A percentile compares a stretch with the other conserved stretches of the same genome.
Conservation (phyloP, 1,140 invertebrate genomes). For the Leguminivora glycinivorella region DNA sequence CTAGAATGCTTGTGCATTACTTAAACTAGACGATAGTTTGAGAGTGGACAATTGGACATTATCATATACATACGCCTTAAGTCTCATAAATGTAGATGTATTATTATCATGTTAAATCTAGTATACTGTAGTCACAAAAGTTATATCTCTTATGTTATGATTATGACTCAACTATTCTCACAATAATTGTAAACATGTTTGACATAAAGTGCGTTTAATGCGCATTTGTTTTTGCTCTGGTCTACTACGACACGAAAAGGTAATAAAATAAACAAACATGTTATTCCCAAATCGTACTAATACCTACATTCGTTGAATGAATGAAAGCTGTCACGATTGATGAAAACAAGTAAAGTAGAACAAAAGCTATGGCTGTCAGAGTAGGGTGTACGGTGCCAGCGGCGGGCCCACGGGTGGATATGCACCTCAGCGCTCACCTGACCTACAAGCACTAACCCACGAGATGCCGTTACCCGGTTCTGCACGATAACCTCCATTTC, state of each 20-base stretch:
- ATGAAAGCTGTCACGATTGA: neutral
- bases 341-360: neutral
- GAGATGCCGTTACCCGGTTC: slow-evolving; percentile 30
- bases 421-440: slow-evolving; percentile 39
- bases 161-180: slow-evolving; percentile 8
- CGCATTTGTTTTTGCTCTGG: neutral
- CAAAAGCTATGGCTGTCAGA: neutral
- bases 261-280: neutral
- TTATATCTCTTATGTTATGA: neutral
- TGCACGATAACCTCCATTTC: slow-evolving; percentile 18
- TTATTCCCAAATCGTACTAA: neutral
- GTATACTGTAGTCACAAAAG: neutral
- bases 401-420: slow-evolving; percentile 46
- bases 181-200: slow-evolving; percentile 14
- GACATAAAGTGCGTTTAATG: neutral
- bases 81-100: neutral
- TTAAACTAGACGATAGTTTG: neutral
- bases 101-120: neutral
- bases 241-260: neutral
- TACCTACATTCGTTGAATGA: neutral
- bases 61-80: neutral
- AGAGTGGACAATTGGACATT: neutral
- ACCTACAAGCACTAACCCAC: slow-evolving; percentile 27
- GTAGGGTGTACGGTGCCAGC: slow-evolving; percentile 32
- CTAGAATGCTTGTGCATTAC: no score